A percentile compares a stretch with the other conserved stretches of the same genome.
These are phyloP conservation scores for Coreius guichenoti DNA, from an alignment of 2,797 vertebrate species.

Conservation along the genomic window DNA sequence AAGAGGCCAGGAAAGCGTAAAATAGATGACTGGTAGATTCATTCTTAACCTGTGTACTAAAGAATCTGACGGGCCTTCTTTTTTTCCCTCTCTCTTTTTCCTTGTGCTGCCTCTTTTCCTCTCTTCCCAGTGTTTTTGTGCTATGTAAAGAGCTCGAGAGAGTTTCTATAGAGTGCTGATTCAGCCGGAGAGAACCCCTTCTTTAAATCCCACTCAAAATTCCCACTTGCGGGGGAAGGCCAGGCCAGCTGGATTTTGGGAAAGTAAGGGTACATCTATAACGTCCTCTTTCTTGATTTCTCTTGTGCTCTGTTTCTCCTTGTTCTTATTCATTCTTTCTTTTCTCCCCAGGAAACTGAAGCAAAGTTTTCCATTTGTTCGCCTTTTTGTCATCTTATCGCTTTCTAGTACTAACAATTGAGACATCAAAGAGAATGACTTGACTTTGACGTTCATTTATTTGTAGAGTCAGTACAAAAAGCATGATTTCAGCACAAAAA, in stretches of 20 bases:
- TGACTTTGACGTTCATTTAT: neutral
- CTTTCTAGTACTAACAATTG: neutral
- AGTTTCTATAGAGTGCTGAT: slow-evolving; percentile 68
- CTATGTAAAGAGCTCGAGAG: slow-evolving; percentile 63
- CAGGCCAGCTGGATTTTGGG: slow-evolving; percentile 27
- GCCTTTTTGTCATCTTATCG: neutral
- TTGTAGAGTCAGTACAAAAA: neutral
- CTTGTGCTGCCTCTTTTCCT: slow-evolving; percentile 68
- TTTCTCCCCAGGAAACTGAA: neutral
- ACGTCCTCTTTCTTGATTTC: slow-evolving; percentile 29
- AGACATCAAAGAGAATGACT: neutral
- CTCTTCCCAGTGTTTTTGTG: slow-evolving; percentile 69
- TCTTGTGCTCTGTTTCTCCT: slow-evolving; percentile 42
- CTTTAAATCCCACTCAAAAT: slow-evolving; percentile 67
- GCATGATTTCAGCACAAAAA: neutral
- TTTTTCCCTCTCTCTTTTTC: slow-evolving; percentile 57
- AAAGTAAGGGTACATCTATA: slow-evolving; percentile 11
- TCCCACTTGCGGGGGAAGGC: slow-evolving; percentile 41
- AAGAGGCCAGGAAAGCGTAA: slow-evolving; percentile 24
- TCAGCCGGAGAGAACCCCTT: slow-evolving; percentile 68
- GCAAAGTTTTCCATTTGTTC: neutral
- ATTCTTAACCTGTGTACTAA: slow-evolving; percentile 72
- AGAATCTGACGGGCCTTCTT: slow-evolving; percentile 64
- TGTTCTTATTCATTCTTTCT: slow-evolving; percentile 29
- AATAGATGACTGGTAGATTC: slow-evolving; percentile 54